Base-by-base conservation (phyloP, 2,113 vertebrate genomes). In the Collichthys lucidus region DNA sequence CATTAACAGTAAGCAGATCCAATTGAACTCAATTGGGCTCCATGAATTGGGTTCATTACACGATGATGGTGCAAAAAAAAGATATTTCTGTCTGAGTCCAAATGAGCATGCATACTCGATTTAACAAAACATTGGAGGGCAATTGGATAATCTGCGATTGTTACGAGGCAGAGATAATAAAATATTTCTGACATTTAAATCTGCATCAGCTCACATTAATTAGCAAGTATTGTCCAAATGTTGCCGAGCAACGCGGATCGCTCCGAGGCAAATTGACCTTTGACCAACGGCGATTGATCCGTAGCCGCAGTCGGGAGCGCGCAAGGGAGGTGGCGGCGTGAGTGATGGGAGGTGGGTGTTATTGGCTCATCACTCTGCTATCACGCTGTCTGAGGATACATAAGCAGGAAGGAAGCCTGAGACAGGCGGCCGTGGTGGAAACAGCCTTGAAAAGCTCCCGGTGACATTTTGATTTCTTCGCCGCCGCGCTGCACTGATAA, bases 141-240 rank as follows among this genome's bases (percentile, higher is more conserved):
- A 60, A 53, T 72, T 63, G 57, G 56, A 47, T 77, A 11, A 62
- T 72, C 47, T 64, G 57, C 22, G 44, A 57, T 35, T 80, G 42
- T 65, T 46, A 35, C 6, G 5, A 19, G 29, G 70, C 26, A 26
- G 52, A 60, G 19, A 69, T 59, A 62, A 74, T 71, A 16, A 62
- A 61, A 75, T 44, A 78, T 70, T 75, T 82, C 20, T 75, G 74
- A 68, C 62, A 50, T 73, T 88, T 59, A 55, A 88, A 85, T 76
- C 60, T 62, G 53, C 20, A 46, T 77, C 63, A 26, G 26, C 31
- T 31, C 35, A n/a, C 29, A 63, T 67, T 64, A 75, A 83, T 83
- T 75, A 74, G 5, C 3, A 16, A 14, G 7, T 17, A 24, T 67
- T 84, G 67, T 57, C 16, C 3, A 0, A 29, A 44, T 52, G 81